phyloP scores from a whole-genome alignment of 2,113 vertebrate genomes.

The Pterophyllum scalare region DNA sequence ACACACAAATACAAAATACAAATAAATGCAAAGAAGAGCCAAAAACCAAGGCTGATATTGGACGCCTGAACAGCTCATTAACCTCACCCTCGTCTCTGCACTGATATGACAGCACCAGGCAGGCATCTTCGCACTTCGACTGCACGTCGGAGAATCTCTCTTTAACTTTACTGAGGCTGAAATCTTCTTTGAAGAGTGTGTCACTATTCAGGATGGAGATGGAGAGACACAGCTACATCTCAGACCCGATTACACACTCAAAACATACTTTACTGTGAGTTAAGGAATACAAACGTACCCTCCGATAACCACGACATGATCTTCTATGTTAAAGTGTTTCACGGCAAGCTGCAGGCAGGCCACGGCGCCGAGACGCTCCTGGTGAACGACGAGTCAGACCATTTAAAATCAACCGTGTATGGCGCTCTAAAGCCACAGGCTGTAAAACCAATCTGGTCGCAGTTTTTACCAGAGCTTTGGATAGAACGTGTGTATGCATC shows the following conservation, averaged over 20 bases:
- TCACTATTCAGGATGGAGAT: slow-evolving; percentile 68
- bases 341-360: slow-evolving; percentile 81
- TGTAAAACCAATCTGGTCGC: background rate
- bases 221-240: background rate
- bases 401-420: background rate
- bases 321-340: slow-evolving; percentile 79
- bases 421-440: background rate
- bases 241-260: background rate
- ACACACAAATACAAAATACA: background rate
- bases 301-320: slow-evolving; percentile 81
- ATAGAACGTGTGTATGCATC: background rate
- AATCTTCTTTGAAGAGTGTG: slow-evolving; percentile 85
- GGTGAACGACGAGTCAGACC: background rate
- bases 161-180: slow-evolving; percentile 76
- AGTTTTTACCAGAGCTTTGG: background rate
- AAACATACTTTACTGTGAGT: background rate
- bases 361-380: slow-evolving; percentile 84
- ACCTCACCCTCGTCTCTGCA: slow-evolving; percentile 83
- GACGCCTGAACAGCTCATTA: background rate
- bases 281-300: slow-evolving; percentile 70
- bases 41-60: background rate
- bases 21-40: background rate
- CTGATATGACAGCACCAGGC: slow-evolving; percentile 80
- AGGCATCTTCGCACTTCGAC: slow-evolving; percentile 58
- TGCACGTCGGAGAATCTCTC: slow-evolving; percentile 70